Percentiles rank a stretch among this genome's conserved stretches.
These are phyloP conservation scores for Prosapia bicincta DNA, from an alignment of 2,888 invertebrate species.

Conservation along the genomic window DNA sequence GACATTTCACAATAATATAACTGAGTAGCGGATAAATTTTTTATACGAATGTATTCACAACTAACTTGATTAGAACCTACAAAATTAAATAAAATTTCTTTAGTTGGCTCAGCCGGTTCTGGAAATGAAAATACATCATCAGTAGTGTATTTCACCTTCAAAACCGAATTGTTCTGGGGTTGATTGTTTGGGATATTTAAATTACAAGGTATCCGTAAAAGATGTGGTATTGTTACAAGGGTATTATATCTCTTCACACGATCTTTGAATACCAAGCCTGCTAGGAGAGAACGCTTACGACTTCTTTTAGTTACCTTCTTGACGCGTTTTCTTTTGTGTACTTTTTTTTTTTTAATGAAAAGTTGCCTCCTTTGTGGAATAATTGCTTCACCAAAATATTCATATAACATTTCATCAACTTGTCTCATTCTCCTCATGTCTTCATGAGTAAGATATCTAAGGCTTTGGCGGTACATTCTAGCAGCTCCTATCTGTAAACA, in stretches of 20 bases:
- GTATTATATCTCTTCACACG: no score
- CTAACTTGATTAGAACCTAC: conserved; percentile 17
- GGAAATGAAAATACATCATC: conserved; percentile 14
- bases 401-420: conserved; percentile 35
- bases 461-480: conserved; percentile 31
- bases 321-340: neutral
- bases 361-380: conserved; percentile 25
- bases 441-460: conserved; percentile 13
- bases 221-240: no score
- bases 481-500: conserved; percentile 31
- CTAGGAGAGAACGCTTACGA: no score
- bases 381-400: conserved; percentile 35
- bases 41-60: no score
- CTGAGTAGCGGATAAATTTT: no score
- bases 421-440: conserved; percentile 25
- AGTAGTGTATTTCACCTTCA: neutral
- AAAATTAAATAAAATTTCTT: conserved; percentile 21
- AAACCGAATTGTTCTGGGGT: no score
- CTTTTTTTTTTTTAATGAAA: neutral
- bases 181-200: no score
- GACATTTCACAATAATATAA: neutral
- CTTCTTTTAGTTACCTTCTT: no score
- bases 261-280: no score
- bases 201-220: no score
- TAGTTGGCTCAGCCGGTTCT: neutral